Percentiles rank a stretch among this genome's conserved stretches.
These are phyloP conservation scores for Euzetes globulus DNA, from an alignment of 2,888 invertebrate genomes.

Conservation along the genomic window DNA sequence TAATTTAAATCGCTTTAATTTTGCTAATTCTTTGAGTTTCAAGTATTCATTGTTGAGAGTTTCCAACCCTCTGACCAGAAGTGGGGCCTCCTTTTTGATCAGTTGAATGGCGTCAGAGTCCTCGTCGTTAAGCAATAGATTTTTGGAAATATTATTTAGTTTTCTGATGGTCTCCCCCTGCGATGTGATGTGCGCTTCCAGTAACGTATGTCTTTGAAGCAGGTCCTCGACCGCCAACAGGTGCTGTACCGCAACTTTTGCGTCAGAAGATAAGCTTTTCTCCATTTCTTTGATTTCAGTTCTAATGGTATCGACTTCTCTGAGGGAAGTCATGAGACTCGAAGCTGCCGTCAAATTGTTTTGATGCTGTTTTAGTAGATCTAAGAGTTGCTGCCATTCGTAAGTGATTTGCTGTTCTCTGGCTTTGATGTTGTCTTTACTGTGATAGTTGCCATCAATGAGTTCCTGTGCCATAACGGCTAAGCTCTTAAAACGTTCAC, in stretches of 20 bases:
- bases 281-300: slow-evolving; percentile 76
- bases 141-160: slow-evolving; percentile 57
- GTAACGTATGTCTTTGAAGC: slow-evolving; percentile 80
- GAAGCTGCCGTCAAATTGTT: slow-evolving; percentile 67
- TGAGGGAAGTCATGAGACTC: slow-evolving; percentile 72
- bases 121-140: slow-evolving; percentile 29
- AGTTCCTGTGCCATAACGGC: slow-evolving; percentile 88
- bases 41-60: slow-evolving; percentile 67
- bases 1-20: slow-evolving; percentile 68
- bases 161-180: slow-evolving; percentile 75
- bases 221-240: slow-evolving; percentile 88
- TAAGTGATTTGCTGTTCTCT: slow-evolving; percentile 68
- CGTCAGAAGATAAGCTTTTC: slow-evolving; percentile 50
- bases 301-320: slow-evolving; percentile 83
- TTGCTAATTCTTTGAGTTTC: slow-evolving; percentile 62
- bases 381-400: slow-evolving; percentile 78
- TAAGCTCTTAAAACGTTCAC: slow-evolving; percentile 73
- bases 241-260: slow-evolving; percentile 62
- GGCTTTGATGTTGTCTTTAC: slow-evolving; percentile 65
- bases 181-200: slow-evolving; percentile 81
- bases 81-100: slow-evolving; percentile 55
- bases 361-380: slow-evolving; percentile 73
- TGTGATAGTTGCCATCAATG: slow-evolving; percentile 82
- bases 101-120: slow-evolving; percentile 51
- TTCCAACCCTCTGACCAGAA: slow-evolving; percentile 63